Base-by-base conservation (phyloP, 2,113 vertebrate species). In the Nothoprocta perdicaria region DNA sequence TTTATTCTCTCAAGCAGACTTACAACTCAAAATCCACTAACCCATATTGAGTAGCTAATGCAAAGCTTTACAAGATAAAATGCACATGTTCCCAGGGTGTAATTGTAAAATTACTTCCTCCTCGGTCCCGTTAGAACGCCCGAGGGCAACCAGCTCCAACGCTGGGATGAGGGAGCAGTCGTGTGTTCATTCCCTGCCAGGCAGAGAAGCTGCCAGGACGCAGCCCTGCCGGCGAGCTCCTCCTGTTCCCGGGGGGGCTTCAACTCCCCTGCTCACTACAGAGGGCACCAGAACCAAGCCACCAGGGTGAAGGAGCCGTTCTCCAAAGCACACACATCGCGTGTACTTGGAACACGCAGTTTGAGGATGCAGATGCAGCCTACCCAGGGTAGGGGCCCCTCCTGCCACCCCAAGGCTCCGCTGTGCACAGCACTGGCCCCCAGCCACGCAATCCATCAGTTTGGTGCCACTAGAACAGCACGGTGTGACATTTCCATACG, bases 391-490 rank as follows among this genome's bases (percentile, higher is more conserved):
- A 35, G 15, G 61, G 14, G 18, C 14, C 13, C 24, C 33, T 38
- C 7, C 38, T 31, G 22, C 38, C 33, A 26, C 22, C 38, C 35
- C 38, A 22, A 38, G 38, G 33, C 61, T 6, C 29, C 19, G 45
- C 27, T 52, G 35, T 8, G 3, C 1, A 5, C 0, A 1, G 40
- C 45, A 75, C n/a, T 11, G 10, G 17, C 12, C 4, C 4, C 27
- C 13, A 27, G 24, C 26, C 50, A 60, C 22, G 22, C 17, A 23
- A 61, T 40, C 26, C 3, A 33, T 14, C 2, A 3, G 10, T 35
- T 53, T n/a, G 38, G 48, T 31, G 15, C n/a, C 63, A 18, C 9
- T 1, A 14, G 0, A 1, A 26, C 21, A n/a, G 10, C 2, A 0
- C 2, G 33, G 13, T 4, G 66, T 21, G 27, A 21, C 61, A 40